Evolutionary conservation across 2,797 vertebrate species (phyloP), one percentile per base, ranked within the genome.

Genomic region (Natrix natrix): DNA sequence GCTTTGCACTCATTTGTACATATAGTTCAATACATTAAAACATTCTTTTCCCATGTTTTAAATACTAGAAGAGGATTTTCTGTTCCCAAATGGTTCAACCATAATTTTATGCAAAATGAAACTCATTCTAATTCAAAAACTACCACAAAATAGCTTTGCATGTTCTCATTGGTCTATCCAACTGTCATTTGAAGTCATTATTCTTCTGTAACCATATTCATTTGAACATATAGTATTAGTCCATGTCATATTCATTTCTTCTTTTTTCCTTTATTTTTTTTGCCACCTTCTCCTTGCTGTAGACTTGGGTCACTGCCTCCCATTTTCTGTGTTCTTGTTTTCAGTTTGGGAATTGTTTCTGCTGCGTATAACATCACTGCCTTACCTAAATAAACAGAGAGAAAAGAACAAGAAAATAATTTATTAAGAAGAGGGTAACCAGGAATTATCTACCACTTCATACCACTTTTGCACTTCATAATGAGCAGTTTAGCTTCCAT

Each of bases 261-360:
- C 98, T 99, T 99, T 98, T 99, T 99, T 90, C 99, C 99, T 98
- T 99, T 99, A 43, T 98, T 98, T 94, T 99, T 99, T 97, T 99
- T 99, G 61, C 99, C 98, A 87, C 99, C 99, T 7, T 99, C 99
- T 48, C 98, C 98, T 97, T 98, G 98, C 94, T 99, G 99, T 55
- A 98, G 97, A 92, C 96, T 98, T 92, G 97, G 97, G 89, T 99
- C 99, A 0, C 97, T 98, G 90, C 98, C 98, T 92, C 98, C 98
- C 66, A 98, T 98, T 97, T 99, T 99, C 93, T 99, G 99, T 13
- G 98, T 99, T 69, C 99, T 98, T 89, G 98, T 99, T 97, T 99
- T 99, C 78, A 99, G 97, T 96, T 99, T 99, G 1, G 99, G 99
- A 93, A 99, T 99, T 97, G 99, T 99, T 97, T 99, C 99, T 0